Base-by-base conservation (phyloP, 1,140 invertebrate species). In the Thaumetopoea pityocampa region DNA sequence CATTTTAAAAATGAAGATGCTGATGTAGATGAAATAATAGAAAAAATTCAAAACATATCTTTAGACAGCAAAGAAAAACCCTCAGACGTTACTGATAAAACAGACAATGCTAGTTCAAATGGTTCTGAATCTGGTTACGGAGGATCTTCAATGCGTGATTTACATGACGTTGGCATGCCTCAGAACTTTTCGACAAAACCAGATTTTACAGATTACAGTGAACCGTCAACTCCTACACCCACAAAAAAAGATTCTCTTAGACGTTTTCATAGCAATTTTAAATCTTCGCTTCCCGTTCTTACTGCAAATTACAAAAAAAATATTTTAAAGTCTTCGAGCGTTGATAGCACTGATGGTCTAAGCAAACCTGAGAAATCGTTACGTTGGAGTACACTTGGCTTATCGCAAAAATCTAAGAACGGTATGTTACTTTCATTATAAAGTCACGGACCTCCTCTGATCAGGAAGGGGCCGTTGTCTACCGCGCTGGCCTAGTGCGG, bases 61-160 rank as follows among this genome's bases (percentile, higher is more conserved):
- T 19, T 35, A 19, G 49, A 63, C 24, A 56, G 27, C 10, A 60
- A 51, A 41, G 42, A 65, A 20, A 42, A 38, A 11, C 18, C 10
- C 40, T 12, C 23, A 18, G 10, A 34, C 19, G 37, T 12, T 24
- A 30, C 27, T 30, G 67, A 72, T 34, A 67, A 65, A 64, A 36
- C 47, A n/a, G 64, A 76, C 35, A 59, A 56, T 33, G 32, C 38
- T 6, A 73, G 67, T 52, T 66, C 60, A 4, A 66, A 52, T 33
- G 60, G 59, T 17, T 76, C 73, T 19, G 77, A 81, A 52, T 76
- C 73, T 23, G 71, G 66, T 7, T 76, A 71, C 23, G 52, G 64
- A 43, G 69, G 67, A 15, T 80, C 73, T n/a, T 57, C 53, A 18
- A 50, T 66, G 16, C 52, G 57, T 42, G 66, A 73, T 46, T 43